These are phyloP conservation scores for Paratrypauchen microcephalus DNA, from an alignment of 2,797 vertebrate species.

Conservation along the genomic window DNA sequence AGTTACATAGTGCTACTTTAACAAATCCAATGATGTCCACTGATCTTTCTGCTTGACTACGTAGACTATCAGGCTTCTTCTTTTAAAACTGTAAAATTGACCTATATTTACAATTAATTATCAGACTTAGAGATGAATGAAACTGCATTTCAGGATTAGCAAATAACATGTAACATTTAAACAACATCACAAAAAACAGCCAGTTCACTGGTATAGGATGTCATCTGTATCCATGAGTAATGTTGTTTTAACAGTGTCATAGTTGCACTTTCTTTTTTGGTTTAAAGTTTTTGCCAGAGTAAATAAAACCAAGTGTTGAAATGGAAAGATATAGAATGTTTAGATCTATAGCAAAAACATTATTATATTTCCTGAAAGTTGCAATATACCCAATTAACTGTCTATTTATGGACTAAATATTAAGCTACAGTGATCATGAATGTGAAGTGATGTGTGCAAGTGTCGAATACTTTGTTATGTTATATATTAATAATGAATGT, in stretches of 20 bases:
- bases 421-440: slow-evolving; percentile 49
- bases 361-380: slow-evolving; percentile 21
- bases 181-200: slow-evolving; percentile 31
- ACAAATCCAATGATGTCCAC: slow-evolving; percentile 41
- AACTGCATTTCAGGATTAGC: slow-evolving; percentile 13
- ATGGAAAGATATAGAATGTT: slow-evolving; percentile 42
- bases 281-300: slow-evolving; percentile 51
- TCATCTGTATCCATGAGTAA: slow-evolving; percentile 20
- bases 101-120: slow-evolving; percentile 20
- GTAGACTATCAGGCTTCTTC: slow-evolving; percentile 25
- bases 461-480: slow-evolving; percentile 39
- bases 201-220: slow-evolving; percentile 35
- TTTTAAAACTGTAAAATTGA: slow-evolving; percentile 40
- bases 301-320: slow-evolving; percentile 13
- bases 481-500: slow-evolving; percentile 26
- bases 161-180: slow-evolving; percentile 13
- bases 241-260: slow-evolving; percentile 49
- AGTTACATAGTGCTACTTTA: background rate
- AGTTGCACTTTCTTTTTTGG: slow-evolving; percentile 41
- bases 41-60: slow-evolving; percentile 36
- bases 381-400: slow-evolving; percentile 22
- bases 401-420: slow-evolving; percentile 44
- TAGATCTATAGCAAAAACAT: slow-evolving; percentile 33
- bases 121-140: slow-evolving; percentile 20
- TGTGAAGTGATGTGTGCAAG: slow-evolving; percentile 53